Evolutionary conservation across 2,888 invertebrate genomes (phyloP).

Genomic region (Fragum whitleyi): DNA sequence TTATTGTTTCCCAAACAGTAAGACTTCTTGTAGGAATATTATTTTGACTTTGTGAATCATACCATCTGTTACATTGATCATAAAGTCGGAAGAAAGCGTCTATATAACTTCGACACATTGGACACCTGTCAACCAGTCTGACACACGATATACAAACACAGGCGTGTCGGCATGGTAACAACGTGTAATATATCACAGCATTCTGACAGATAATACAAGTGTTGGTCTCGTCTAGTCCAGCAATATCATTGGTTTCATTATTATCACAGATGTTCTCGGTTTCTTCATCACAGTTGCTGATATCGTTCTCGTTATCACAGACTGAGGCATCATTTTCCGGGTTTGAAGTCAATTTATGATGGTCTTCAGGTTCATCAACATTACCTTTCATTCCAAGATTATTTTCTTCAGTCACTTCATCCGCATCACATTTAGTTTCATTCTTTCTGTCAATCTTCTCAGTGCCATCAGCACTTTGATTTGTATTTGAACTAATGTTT

Average conservation of each 20-base stretch:
- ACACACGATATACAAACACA: constrained; percentile 94
- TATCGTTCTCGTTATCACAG: too few relatives aligned
- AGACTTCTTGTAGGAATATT: constrained; percentile 39
- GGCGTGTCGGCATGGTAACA: constrained; percentile 94
- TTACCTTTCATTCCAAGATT: too few relatives aligned
- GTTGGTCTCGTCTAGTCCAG: constrained; percentile 33
- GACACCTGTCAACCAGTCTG: constrained; percentile 92
- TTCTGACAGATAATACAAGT: constrained; percentile 93
- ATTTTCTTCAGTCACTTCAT: background rate
- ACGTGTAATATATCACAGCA: constrained; percentile 91
- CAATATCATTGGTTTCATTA: background rate
- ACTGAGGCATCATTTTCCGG: too few relatives aligned
- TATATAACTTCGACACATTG: constrained; percentile 94
- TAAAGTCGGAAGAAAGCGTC: constrained; percentile 89
- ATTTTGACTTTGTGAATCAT: constrained; percentile 6
- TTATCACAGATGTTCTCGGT: background rate
- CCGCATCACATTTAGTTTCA: background rate
- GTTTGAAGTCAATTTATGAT: too few relatives aligned
- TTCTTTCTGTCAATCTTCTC: background rate
- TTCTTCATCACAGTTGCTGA: background rate
- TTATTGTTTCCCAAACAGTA: constrained; percentile 66
- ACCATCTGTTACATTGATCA: constrained; percentile 7
- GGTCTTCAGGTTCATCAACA: too few relatives aligned
- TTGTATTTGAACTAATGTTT: background rate
- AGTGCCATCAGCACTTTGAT: background rate